Evolutionary conservation across 2,888 invertebrate genomes (phyloP), one percentile per base, ranked within the genome.

Genomic region (Subacronicta megacephala): DNA sequence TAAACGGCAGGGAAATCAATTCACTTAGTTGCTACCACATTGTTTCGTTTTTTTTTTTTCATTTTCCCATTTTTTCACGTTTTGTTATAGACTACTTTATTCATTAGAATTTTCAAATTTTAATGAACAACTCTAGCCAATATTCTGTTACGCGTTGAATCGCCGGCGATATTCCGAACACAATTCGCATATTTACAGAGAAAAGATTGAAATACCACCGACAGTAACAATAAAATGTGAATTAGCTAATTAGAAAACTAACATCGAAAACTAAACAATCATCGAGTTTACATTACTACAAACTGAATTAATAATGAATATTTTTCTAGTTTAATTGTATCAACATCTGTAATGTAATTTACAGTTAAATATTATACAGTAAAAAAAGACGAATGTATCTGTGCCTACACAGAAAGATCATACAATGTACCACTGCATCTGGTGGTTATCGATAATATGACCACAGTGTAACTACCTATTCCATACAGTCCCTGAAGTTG

Each of bases 231-330:
- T 80, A 73, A 78, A 81, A 81, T 74, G 83, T 83, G 84, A 85
- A 85, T 87, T 90, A 89, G 84, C 85, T 88, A 85, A 84, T 82
- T 82, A 85, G 78, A 81, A 83, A 89, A 88, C 90, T 90, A 89
- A 89, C 88, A 89, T 89, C 83, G 74, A 89, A 88, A 88, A 87
- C 85, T 88, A 89, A 88, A 81, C 85, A 84, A 85, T 83, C 81
- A 82, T 82, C 71, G 83, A 83, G 83, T 77, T 31, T 71, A 72
- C 55, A 65, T 75, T 71, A 74, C 77, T 69, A 77, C 63, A 70
- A 70, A 72, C 70, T 72, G 71, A 76, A 77, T 75, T 70, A 75
- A 71, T 77, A 60, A 62, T 67, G 54, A 67, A 60, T 65, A 55
- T 62, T 55, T 71, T 20, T 45, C 62, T 73, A 75, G 55, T 63